These are phyloP conservation scores for Xenopus borealis DNA, from an alignment of 2,113 vertebrate genomes.

Conservation along the genomic window DNA sequence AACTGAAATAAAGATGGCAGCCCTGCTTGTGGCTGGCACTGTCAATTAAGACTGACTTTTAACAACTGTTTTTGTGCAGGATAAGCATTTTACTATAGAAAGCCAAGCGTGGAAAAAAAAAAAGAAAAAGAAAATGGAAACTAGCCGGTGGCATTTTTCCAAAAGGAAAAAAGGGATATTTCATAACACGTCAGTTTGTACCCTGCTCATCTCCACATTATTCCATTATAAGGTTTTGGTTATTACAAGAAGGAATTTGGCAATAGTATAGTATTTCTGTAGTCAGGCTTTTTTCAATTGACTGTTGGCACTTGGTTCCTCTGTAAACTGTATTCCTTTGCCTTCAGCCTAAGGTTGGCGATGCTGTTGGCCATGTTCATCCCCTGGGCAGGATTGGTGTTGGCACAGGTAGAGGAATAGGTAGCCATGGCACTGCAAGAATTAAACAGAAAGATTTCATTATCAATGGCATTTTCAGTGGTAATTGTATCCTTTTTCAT, in stretches of 20 bases:
- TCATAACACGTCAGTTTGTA: constrained; percentile 58
- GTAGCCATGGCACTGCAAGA: constrained; percentile 86
- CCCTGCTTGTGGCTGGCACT: background rate
- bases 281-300: constrained; percentile 75
- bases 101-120: constrained; percentile 63
- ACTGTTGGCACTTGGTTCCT: constrained; percentile 96
- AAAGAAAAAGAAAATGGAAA: constrained; percentile 48
- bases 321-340: constrained; percentile 98
- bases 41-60: background rate
- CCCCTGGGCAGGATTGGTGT: constrained; percentile 87
- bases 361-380: constrained; percentile 99
- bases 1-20: too few species aligned
- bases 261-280: constrained; percentile 58
- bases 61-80: constrained; percentile 59
- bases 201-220: constrained; percentile 59
- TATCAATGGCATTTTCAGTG: background rate
- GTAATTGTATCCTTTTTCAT: too few species aligned
- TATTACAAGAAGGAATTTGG: constrained; percentile 60
- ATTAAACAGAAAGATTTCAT: constrained; percentile 5
- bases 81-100: constrained; percentile 61
- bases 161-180: constrained; percentile 55
- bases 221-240: constrained; percentile 54
- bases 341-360: constrained; percentile 98
- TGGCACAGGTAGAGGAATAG: constrained; percentile 92
- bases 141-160: constrained; percentile 56